phyloP scores from a whole-genome alignment of 2,113 vertebrate genomes.

The Mormyrus lacerda region DNA sequence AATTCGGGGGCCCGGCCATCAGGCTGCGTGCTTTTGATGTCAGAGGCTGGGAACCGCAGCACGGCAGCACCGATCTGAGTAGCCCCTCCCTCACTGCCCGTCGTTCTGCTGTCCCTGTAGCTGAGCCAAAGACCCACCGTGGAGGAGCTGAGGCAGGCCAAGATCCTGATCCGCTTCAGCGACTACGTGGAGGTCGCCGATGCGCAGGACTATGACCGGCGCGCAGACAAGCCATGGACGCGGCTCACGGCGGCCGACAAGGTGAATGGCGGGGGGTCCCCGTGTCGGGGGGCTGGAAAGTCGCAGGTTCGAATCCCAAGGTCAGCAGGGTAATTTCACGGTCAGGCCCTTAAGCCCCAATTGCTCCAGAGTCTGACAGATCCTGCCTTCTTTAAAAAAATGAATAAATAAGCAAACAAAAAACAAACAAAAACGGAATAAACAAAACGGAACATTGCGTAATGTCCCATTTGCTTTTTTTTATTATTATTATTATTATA shows the following conservation, averaged over 20 bases:
- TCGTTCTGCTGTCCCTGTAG: constrained; percentile 47
- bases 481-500: no score
- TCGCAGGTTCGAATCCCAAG: background rate
- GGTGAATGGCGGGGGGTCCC: constrained; percentile 52
- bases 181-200: constrained; percentile 97
- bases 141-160: constrained; percentile 88
- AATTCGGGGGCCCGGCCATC: background rate
- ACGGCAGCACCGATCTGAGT: background rate
- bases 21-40: background rate
- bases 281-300: background rate
- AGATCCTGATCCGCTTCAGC: constrained; percentile 95
- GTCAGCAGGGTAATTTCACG: background rate
- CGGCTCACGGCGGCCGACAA: constrained; percentile 95
- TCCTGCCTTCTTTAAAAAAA: background rate
- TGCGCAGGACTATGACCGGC: constrained; percentile 90
- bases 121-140: constrained; percentile 96
- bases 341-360: background rate
- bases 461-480: no score
- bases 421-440: background rate
- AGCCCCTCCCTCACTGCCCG: background rate
- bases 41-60: background rate
- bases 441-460: background rate
- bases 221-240: constrained; percentile 96
- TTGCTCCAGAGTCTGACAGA: background rate
- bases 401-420: background rate